phyloP scores from a whole-genome alignment of 2,113 vertebrate genomes.

The Empidonax alnorum region DNA sequence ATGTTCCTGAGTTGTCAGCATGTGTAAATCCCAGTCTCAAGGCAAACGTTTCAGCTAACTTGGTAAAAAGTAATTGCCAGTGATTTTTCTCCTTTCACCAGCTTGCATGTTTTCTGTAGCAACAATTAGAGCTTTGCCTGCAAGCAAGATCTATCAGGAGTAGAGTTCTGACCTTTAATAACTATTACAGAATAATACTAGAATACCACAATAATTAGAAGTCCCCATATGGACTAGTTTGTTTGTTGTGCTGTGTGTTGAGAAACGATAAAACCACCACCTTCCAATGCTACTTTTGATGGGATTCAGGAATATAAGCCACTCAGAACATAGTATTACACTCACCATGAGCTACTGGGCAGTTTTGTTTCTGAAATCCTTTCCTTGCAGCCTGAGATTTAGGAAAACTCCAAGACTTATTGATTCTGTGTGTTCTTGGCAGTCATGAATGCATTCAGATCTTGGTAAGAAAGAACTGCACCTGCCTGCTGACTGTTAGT shows the following conservation, averaged over 20 bases:
- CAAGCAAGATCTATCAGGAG: background rate
- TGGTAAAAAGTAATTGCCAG: background rate
- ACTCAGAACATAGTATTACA: slow-evolving; percentile 63
- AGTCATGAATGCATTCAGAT: background rate
- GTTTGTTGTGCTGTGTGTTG: slow-evolving; percentile 70
- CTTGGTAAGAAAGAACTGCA: background rate
- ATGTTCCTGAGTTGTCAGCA: background rate
- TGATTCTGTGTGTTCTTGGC: background rate
- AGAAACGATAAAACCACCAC: slow-evolving; percentile 59
- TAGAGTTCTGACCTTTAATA: background rate
- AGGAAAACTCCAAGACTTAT: background rate
- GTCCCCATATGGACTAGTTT: slow-evolving; percentile 47
- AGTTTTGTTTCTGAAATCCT: slow-evolving; percentile 18
- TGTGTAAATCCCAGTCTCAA: background rate
- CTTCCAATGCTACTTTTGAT: slow-evolving; percentile 37
- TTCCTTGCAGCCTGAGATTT: background rate
- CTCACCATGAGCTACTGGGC: slow-evolving; percentile 66
- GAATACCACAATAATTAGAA: slow-evolving; percentile 59
- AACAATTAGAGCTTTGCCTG: background rate
- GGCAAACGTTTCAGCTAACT: background rate
- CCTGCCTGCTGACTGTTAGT: background rate
- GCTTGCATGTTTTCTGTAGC: background rate
- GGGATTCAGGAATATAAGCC: slow-evolving; percentile 66
- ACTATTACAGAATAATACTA: background rate
- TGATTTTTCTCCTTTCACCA: background rate